A percentile compares a stretch with the other conserved stretches of the same genome.
Evolutionary conservation across 2,113 vertebrate genomes (phyloP).

Genomic region (Clinocottus analis): DNA sequence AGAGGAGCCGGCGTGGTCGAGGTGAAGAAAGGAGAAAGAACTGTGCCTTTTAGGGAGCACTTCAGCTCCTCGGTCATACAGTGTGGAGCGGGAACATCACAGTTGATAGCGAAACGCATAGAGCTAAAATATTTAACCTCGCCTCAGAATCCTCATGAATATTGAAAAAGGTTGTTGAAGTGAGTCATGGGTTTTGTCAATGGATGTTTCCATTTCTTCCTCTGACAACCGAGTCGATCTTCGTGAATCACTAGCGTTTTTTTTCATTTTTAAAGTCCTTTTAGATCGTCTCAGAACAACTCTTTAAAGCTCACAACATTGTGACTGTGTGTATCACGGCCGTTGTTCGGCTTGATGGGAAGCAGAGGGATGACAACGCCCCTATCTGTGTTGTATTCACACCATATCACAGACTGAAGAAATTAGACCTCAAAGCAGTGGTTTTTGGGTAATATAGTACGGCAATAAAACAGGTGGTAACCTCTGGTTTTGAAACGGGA

Average conservation of each 20-base stretch:
- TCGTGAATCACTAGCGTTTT: not conserved
- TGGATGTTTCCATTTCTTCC: not conserved
- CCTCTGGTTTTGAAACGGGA: not conserved
- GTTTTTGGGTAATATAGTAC: too few species aligned
- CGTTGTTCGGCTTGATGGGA: not conserved
- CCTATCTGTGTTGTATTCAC: too few species aligned
- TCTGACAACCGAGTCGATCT: not conserved
- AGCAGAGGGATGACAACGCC: not conserved
- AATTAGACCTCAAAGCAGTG: not conserved
- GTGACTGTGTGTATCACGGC: too few species aligned
- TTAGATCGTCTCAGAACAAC: not conserved
- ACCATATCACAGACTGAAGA: not conserved
- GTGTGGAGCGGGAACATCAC: not conserved
- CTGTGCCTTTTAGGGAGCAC: conserved; percentile 1
- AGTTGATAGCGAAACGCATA: not conserved
- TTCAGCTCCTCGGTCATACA: not conserved
- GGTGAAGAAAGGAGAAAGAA: not conserved
- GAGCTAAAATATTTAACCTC: not conserved
- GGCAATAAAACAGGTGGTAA: too few species aligned
- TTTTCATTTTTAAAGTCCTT: too few species aligned
- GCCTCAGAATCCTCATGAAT: not conserved
- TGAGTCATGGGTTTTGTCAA: conserved; percentile 1
- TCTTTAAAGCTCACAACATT: not conserved
- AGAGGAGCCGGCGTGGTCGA: too few species aligned
- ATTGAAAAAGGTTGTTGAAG: not conserved